Percentiles rank a stretch among this genome's conserved stretches.
Evolutionary conservation across 2,113 vertebrate species (phyloP).

Genomic region (Saccopteryx bilineata): DNA sequence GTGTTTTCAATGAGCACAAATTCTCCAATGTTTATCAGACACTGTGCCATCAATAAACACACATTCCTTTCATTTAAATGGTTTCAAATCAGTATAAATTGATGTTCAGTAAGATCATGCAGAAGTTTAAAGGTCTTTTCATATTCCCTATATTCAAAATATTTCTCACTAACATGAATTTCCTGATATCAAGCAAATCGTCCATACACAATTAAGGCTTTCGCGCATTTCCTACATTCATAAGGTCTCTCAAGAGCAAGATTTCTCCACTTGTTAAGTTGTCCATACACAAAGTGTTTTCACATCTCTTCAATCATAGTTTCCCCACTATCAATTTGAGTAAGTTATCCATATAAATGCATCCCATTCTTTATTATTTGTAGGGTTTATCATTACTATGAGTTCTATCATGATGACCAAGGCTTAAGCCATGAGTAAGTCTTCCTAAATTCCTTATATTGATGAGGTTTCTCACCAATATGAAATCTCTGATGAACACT

Average conservation of each 20-base stretch:
- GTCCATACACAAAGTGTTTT: neutral
- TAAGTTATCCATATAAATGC: constrained; percentile 23
- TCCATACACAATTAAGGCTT: neutral
- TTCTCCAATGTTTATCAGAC: neutral
- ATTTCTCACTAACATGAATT: constrained; percentile 34
- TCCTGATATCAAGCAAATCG: neutral
- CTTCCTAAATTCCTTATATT: neutral
- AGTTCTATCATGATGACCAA: constrained; percentile 46
- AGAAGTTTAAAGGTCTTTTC: constrained; percentile 41
- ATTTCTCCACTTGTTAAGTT: neutral
- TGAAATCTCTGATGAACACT: constrained; percentile 46
- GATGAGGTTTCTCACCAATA: neutral
- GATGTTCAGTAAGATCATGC: neutral
- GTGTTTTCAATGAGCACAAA: neutral
- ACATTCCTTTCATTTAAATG: constrained; percentile 8
- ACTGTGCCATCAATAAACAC: constrained; percentile 8
- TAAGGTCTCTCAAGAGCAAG: constrained; percentile 12
- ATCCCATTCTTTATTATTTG: constrained; percentile 30
- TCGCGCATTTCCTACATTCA: constrained; percentile 43
- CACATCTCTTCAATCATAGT: constrained; percentile 10
- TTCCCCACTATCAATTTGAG: neutral
- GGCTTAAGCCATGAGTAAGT: neutral
- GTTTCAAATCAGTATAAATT: neutral
- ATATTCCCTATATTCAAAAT: constrained; percentile 44
- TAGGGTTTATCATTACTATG: neutral